These are phyloP conservation scores for Dyspetes luteomarginatus DNA, from an alignment of 2,888 invertebrate genomes.

Conservation along the genomic window DNA sequence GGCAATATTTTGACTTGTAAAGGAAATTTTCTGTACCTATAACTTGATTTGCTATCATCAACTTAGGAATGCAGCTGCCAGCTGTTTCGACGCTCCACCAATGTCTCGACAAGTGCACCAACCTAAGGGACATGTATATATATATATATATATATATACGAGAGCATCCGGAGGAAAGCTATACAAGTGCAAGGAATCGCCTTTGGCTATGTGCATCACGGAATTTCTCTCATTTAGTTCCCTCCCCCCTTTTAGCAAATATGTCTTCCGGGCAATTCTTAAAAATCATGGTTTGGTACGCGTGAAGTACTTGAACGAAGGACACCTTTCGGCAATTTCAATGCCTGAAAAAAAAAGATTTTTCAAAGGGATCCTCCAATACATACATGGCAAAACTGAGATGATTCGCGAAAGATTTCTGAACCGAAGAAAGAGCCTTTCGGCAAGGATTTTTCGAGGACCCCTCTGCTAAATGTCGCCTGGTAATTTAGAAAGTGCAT, in stretches of 20 bases:
- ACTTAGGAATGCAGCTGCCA: conserved; percentile 8
- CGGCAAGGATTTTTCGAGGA: conserved; percentile 22
- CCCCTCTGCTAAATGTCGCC: conserved; percentile 54
- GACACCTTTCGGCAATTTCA: conserved; percentile 7
- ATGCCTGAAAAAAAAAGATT: conserved; percentile 5
- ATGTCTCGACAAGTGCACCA: neutral
- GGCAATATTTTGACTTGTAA: conserved; percentile 26
- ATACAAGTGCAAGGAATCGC: neutral
- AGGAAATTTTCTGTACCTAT: neutral
- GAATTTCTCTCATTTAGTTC: conserved; percentile 36
- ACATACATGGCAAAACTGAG: neutral
- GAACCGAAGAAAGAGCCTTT: conserved; percentile 34
- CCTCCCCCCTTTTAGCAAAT: conserved; percentile 35
- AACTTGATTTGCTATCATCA: conserved; percentile 35
- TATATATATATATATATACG: neutral
- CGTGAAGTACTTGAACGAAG: conserved; percentile 12
- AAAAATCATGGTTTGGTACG: conserved; percentile 4
- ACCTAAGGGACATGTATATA: neutral
- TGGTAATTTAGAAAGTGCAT: neutral
- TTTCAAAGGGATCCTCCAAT: neutral
- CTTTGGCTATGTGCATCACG: conserved; percentile 24
- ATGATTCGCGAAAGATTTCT: conserved; percentile 2
- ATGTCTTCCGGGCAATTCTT: conserved; percentile 34
- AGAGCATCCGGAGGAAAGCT: neutral
- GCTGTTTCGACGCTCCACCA: neutral